A percentile compares a stretch with the other conserved stretches of the same genome.
These are phyloP conservation scores for Pangasius larnaudii DNA, from an alignment of 2,797 vertebrate species.

Conservation along the genomic window DNA sequence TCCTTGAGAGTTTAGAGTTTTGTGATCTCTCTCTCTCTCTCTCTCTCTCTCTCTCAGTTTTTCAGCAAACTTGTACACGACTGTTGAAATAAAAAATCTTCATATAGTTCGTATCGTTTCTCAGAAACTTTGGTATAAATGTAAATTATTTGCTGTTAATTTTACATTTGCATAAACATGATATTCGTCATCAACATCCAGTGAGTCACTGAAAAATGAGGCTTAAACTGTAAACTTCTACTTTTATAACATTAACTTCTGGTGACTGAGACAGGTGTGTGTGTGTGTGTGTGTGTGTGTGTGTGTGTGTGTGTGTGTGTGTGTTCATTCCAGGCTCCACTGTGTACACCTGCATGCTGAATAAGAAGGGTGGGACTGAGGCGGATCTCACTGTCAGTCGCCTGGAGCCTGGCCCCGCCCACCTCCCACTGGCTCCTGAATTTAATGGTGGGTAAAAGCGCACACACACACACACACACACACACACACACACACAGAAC, in stretches of 20 bases:
- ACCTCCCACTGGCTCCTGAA: slow-evolving; percentile 77
- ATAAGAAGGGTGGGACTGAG: slow-evolving; percentile 84
- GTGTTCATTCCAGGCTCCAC: slow-evolving; percentile 80
- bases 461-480: neutral
- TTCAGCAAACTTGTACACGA: neutral
- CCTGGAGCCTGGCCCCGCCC: slow-evolving; percentile 72
- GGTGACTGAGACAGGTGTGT: neutral
- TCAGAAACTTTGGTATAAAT: neutral
- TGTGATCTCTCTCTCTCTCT: neutral
- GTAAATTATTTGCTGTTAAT: neutral
- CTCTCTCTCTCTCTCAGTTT: neutral
- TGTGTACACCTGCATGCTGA: slow-evolving; percentile 95
- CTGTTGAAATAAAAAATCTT: neutral
- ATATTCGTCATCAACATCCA: neutral
- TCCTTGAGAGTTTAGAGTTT: neutral
- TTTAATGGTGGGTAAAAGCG: slow-evolving; percentile 69
- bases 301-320: neutral
- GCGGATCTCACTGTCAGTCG: slow-evolving; percentile 93
- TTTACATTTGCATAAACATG: neutral
- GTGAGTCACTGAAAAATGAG: neutral
- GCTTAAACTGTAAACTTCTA: neutral
- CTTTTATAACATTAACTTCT: neutral
- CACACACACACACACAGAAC: neutral
- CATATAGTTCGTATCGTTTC: neutral
- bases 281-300: slow-evolving; percentile 25